Evolutionary conservation across 2,797 vertebrate genomes (phyloP).

Genomic region (Hoplostethus atlanticus): DNA sequence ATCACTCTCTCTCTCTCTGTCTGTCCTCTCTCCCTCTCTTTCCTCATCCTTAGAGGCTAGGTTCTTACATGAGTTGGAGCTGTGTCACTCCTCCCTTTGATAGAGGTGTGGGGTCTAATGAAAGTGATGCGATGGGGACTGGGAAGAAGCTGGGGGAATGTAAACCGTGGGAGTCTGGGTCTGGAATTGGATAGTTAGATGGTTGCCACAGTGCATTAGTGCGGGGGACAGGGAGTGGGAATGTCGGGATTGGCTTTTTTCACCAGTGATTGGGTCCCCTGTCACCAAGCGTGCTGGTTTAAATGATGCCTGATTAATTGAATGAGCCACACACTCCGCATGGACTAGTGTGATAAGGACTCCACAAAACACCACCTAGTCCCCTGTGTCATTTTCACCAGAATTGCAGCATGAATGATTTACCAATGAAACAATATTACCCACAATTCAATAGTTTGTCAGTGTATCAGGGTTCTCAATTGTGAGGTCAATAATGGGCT

Average conservation of each 20-base stretch:
- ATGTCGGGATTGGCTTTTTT: constrained; percentile 79
- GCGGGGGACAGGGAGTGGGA: constrained; percentile 64
- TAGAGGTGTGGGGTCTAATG: constrained; percentile 81
- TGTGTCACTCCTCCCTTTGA: constrained; percentile 66
- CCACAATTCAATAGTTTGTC: constrained; percentile 47
- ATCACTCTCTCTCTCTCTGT: constrained; percentile 28
- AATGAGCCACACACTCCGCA: constrained; percentile 76
- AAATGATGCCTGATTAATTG: constrained; percentile 83
- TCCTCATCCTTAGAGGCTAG: constrained; percentile 59
- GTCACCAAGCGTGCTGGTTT: constrained; percentile 79
- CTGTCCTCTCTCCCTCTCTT: constrained; percentile 40
- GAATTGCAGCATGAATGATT: constrained; percentile 51
- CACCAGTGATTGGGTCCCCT: constrained; percentile 77
- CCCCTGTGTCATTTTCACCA: constrained; percentile 46
- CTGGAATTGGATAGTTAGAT: constrained; percentile 87
- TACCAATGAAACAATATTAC: constrained; percentile 45
- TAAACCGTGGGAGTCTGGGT: constrained; percentile 73
- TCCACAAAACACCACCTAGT: constrained; percentile 45
- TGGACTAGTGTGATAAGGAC: constrained; percentile 70
- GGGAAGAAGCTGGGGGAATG: constrained; percentile 72
- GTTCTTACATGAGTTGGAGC: constrained; percentile 72
- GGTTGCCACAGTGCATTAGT: constrained; percentile 83
- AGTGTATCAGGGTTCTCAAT: constrained; percentile 32
- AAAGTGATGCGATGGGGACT: constrained; percentile 69
- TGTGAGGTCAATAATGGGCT: constrained; percentile 43